Percentiles rank a stretch among this genome's conserved stretches.
Conservation (phyloP, 2,113 vertebrate genomes). For the Dascyllus trimaculatus region DNA sequence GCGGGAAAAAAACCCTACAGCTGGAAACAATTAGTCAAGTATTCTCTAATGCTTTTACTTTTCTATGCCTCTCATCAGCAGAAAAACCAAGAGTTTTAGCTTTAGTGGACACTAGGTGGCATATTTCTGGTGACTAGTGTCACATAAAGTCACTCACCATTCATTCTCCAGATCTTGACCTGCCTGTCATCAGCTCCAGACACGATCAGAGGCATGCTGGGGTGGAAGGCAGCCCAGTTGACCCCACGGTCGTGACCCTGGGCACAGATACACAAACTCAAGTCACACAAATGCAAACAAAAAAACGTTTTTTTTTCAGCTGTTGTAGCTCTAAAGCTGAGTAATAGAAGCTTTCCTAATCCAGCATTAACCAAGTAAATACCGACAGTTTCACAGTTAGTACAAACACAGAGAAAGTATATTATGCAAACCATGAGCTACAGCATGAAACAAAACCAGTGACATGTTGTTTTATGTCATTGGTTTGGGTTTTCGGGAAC, state of each 20-base stretch:
- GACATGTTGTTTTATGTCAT: conserved; percentile 5
- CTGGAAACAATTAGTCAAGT: too few relatives aligned
- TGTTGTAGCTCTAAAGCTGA: background rate
- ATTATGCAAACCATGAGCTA: too few relatives aligned
- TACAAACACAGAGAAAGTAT: background rate
- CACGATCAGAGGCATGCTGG: conserved; percentile 97
- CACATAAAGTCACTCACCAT: conserved; percentile 83
- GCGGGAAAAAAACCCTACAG: too few relatives aligned
- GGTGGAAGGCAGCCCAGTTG: conserved; percentile 98
- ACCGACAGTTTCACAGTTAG: rapidly evolving
- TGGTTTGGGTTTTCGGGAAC: background rate
- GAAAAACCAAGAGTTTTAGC: background rate
- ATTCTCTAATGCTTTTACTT: too few relatives aligned
- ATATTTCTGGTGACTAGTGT: too few relatives aligned
- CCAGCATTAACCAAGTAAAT: background rate
- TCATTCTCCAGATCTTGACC: conserved; percentile 99
- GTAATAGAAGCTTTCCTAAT: background rate
- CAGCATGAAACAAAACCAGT: too few relatives aligned
- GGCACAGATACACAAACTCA: background rate
- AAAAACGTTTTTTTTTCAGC: too few relatives aligned
- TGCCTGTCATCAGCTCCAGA: conserved; percentile 96
- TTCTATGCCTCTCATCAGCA: too few relatives aligned
- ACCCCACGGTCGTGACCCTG: conserved; percentile 96
- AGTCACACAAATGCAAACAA: background rate
- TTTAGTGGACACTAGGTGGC: background rate